A percentile compares a stretch with the other conserved stretches of the same genome.
phyloP scores from a whole-genome alignment of 1,140 invertebrate species.

The Colletes latitarsis region DNA sequence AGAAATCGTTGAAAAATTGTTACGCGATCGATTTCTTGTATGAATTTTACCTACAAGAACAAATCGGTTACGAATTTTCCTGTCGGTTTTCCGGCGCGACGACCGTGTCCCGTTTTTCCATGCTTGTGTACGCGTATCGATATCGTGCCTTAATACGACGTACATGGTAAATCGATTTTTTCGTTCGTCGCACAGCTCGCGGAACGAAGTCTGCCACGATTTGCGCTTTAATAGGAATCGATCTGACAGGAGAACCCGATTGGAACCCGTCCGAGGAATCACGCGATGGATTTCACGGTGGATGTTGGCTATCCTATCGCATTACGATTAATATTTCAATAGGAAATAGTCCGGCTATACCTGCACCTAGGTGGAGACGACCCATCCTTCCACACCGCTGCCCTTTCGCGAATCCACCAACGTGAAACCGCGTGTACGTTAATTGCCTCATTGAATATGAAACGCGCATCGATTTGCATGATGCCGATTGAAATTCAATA shows the following conservation, averaged over 20 bases:
- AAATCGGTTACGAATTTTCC: no score
- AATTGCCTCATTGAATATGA: constrained; percentile 74
- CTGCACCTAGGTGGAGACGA: constrained; percentile 43
- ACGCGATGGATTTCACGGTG: constrained; percentile 63
- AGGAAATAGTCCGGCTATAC: constrained; percentile 65
- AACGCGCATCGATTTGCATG: constrained; percentile 68
- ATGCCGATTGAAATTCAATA: constrained; percentile 69
- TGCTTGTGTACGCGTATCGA: background rate
- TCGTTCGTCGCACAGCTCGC: constrained; percentile 30
- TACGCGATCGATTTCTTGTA: no score
- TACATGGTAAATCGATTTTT: constrained; percentile 53
- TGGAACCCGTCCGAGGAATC: constrained; percentile 56
- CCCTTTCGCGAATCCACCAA: constrained; percentile 46
- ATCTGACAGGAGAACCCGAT: constrained; percentile 55
- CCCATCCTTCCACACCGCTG: constrained; percentile 18
- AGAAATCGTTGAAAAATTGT: no score
- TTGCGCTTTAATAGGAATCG: constrained; percentile 59
- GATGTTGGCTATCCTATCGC: constrained; percentile 61
- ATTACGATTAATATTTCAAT: constrained; percentile 73
- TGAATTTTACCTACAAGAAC: no score
- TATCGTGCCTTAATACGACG: constrained; percentile 5
- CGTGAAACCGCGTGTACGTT: constrained; percentile 64
- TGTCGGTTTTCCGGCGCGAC: background rate
- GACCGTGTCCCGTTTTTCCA: background rate
- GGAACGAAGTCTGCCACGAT: constrained; percentile 40